Evolutionary conservation across 2,888 invertebrate species (phyloP).

Genomic region (Chloroclysta siterata): DNA sequence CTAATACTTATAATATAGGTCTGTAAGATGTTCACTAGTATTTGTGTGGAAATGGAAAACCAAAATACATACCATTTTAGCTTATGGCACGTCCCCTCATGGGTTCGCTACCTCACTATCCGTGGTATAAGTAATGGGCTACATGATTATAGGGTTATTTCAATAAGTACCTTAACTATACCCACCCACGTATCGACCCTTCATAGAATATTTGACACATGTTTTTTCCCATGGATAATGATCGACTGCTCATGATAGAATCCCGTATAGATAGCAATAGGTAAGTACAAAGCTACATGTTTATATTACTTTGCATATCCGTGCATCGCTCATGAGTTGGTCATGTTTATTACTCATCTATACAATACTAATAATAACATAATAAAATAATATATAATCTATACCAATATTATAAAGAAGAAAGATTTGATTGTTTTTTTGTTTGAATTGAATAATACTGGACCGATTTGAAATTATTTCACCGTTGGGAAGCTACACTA

Average conservation of each 20-base stretch:
- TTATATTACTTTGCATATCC: not conserved
- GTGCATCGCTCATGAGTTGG: not conserved
- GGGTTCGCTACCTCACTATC: not conserved
- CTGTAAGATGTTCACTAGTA: not conserved
- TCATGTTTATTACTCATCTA: no score
- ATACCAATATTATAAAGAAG: no score
- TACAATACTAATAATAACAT: no score
- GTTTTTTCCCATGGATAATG: slow-evolving; percentile 19
- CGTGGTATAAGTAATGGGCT: slow-evolving; percentile 4
- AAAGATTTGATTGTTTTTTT: no score
- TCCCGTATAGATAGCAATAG: not conserved
- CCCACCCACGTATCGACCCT: slow-evolving; percentile 23
- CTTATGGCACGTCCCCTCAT: slow-evolving; percentile 1
- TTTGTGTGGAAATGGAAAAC: not conserved
- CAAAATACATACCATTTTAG: not conserved
- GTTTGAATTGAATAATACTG: no score
- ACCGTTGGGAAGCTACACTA: no score
- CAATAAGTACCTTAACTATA: slow-evolving; percentile 3
- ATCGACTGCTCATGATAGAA: not conserved
- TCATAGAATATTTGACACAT: slow-evolving; percentile 24
- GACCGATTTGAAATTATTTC: no score
- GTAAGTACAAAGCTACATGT: no score
- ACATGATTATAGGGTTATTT: slow-evolving; percentile 19
- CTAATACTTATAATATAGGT: no score
- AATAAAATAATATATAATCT: no score